Base-by-base conservation (phyloP, 2,113 vertebrate genomes). In the Loxodonta africana region DNA sequence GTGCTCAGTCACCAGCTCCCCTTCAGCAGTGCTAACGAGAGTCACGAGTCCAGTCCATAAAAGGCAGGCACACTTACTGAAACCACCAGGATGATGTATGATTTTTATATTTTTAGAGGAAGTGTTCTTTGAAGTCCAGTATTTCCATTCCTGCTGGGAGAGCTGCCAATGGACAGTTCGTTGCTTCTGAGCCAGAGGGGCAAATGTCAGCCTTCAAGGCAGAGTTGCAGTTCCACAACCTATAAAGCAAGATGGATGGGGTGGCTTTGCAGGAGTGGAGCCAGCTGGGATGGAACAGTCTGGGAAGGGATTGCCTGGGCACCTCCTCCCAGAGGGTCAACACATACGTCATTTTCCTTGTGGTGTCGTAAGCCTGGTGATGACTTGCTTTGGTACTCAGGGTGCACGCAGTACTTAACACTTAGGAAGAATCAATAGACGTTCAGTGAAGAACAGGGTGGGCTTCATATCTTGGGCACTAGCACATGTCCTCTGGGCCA, bases 101-200 rank as follows among this genome's bases (percentile, higher is more conserved):
- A 63, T 53, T 88, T 76, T 83, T 80, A 26, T 73, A 88, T 73
- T 95, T 89, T 91, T 37, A 77, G 85, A 73, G 60, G 67, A 86
- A 85, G 83, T 73, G 82, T 76, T 81, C 63, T 88, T 44, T 78
- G 92, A 96, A 95, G 53, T 25, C 12, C 37, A 87, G 94, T 53
- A 41, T 95, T 88, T 69, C 60, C 74, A n/a, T 60, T 96, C 37
- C 53, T 92, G 65, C 60, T 65, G 76, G 53, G 77, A 89, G 67
- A 92, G 71, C 77, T 80, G 69, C 91, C 86, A 76, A 71, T 1
- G 71, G 80, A 80, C 53, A 90, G 26, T 81, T 91, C 89, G n/a
- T 28, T 88, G 86, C 63, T 88, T 65, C 51, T 17, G 28, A 51
- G 37, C 83, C 80, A 73, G 83, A 91, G 67, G 15, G 92, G 57